Base-by-base conservation (phyloP, 2,888 invertebrate species). In the Agonopterix arenella region DNA sequence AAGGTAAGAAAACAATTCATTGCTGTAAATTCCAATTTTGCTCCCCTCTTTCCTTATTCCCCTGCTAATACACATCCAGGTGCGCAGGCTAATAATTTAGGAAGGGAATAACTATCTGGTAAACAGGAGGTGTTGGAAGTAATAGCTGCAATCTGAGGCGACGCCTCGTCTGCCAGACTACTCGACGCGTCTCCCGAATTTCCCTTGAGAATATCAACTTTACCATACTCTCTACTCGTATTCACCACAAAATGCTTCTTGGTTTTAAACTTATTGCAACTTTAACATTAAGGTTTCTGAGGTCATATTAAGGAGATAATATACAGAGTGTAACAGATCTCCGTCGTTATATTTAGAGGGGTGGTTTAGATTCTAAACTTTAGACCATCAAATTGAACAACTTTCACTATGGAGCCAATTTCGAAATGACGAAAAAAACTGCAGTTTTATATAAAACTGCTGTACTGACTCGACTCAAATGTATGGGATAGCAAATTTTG, bases 81-180 rank as follows among this genome's bases (percentile, higher is more conserved):
- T 69, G 66, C 61, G 57, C 70, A 73, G 69, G 75, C 79, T 76
- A 79, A 80, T 85, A 80, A 85, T 80, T 82, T 77, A 76, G 70
- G 70, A 68, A 68, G 62, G 71, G 70, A 71, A 80, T 79, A 81
- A 83, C 82, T 84, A 84, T 83, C 72, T 76, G 61, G 80, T 76
- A 82, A 84, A 83, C 84, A 80, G 73, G 73, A 73, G 83, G 44
- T 44, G 44, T 76, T 73, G 69, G 73, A 68, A 80, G 77, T 84
- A 83, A 85, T 85, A 80, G 83, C 76, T 73, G 76, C 85, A 85
- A 88, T 86, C 84, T 83, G 78, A 66, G 66, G 66, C 67, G 70
- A 73, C 73, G 68, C 72, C 71, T 66, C 68, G 66, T n/a, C n/a
- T 40, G 64, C 70, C 28, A 5, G 63, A 61, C 66, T 55, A 59